Evolutionary conservation across 2,888 invertebrate genomes (phyloP).

Genomic region (Platynereis dumerilii): DNA sequence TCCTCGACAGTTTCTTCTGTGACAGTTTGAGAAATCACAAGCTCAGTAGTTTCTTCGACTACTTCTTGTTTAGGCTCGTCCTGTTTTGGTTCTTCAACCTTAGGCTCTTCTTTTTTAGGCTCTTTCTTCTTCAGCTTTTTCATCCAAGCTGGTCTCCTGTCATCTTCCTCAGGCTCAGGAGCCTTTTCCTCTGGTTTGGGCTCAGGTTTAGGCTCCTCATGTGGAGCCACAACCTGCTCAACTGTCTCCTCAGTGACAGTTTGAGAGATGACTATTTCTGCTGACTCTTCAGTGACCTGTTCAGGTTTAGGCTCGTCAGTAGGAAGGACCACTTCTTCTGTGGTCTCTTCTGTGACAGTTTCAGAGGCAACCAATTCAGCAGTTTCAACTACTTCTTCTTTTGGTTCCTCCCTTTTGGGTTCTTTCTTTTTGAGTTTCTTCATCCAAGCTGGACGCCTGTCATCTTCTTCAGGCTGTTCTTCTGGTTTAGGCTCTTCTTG

Average conservation of each 20-base stretch:
- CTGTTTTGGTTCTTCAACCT: conserved; percentile 7
- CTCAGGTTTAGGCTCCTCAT: conserved; percentile 14
- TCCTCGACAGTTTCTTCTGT: neutral
- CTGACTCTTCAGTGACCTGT: conserved; percentile 1
- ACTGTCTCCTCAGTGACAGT: neutral
- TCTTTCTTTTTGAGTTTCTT: conserved; percentile 5
- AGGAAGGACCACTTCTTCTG: too few species aligned
- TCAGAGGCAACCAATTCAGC: neutral
- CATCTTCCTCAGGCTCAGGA: neutral
- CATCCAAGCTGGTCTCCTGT: neutral
- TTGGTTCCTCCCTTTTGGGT: neutral
- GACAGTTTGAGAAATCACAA: neutral
- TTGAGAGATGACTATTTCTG: neutral
- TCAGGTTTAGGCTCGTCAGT: neutral
- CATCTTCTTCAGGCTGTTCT: neutral
- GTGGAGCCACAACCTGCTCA: neutral
- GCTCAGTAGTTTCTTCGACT: too few species aligned
- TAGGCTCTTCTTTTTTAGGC: neutral
- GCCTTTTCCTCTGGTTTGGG: neutral
- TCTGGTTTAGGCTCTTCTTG: conserved; percentile 5
- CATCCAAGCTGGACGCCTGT: neutral
- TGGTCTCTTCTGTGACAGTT: too few species aligned
- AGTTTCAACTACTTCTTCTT: conserved; percentile 11
- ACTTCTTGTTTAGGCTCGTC: neutral
- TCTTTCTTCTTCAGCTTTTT: conserved; percentile 3